Evolutionary conservation across 2,113 vertebrate genomes (phyloP), one percentile per base, ranked within the genome.

Genomic region (Shinisaurus crocodilurus): DNA sequence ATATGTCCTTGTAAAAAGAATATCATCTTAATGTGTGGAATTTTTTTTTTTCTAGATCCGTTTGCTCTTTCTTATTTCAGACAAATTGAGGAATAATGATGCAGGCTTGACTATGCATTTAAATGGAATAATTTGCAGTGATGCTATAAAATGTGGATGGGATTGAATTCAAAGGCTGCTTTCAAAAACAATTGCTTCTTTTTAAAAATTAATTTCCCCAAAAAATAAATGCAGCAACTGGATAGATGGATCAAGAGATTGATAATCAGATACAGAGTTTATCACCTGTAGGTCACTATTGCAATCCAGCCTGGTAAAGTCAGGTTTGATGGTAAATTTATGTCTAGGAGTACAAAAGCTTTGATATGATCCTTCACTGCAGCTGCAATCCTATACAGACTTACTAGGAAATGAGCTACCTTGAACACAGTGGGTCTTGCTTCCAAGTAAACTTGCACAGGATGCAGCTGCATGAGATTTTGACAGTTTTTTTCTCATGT

Each of bases 71-170:
- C 89, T 91, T 32, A 83, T 80, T 76, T 80, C 87, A 82, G 76
- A 54, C 74, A 85, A 91, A 86, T 87, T 72, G 60, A 25, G 76
- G 76, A 85, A 93, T 94, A 95, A 94, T 67, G 69, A 91, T 93
- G 92, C 89, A 90, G 92, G 76, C 90, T 94, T 96, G 96, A 93
- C 95, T 96, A 37, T 89, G 94, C 92, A 95, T 95, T 96, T 94
- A 96, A 96, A 96, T 96, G 87, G 94, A 95, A 94, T 95, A 91
- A 95, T 96, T 96, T 96, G 83, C 92, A 92, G 23, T 95, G 93
- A 93, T 89, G 81, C 60, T 92, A 77, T 84, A 91, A 95, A 94
- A 92, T 89, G 89, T 88, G 65, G 93, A 34, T 0, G 0, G 90
- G 69, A 88, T 83, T 5, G 65, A 93, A 95, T 92, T 95, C 94